phyloP scores from a whole-genome alignment of 30 jellyfish, hydroid and myxozoan species.

The Chrysaora quinquecirrha region DNA sequence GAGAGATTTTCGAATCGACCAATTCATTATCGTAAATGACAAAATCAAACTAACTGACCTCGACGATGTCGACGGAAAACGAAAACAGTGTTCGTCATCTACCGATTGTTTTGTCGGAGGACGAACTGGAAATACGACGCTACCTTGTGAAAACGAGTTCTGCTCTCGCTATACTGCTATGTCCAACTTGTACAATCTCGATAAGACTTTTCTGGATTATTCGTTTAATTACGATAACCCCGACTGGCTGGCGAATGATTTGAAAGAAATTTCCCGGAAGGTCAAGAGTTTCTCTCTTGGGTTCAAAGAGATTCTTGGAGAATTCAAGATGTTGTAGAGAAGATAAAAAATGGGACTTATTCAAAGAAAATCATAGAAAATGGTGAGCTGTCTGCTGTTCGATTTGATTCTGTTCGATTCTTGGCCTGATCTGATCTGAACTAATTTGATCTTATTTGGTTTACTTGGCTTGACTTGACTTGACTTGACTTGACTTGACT shows the following conservation, averaged over 20 bases:
- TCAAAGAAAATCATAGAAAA: slow-evolving; percentile 7
- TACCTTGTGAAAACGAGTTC: slow-evolving; percentile 33
- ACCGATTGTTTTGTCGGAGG: slow-evolving; percentile 63
- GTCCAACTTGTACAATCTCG: slow-evolving; percentile 44
- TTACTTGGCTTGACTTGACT: too few species aligned
- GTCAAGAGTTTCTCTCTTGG: slow-evolving; percentile 11
- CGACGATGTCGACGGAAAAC: slow-evolving; percentile 60
- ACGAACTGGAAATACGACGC: slow-evolving; percentile 27
- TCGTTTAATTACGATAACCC: slow-evolving; percentile 62
- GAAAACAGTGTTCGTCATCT: slow-evolving; percentile 7
- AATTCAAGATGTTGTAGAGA: slow-evolving; percentile 30
- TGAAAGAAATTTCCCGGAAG: slow-evolving; percentile 33
- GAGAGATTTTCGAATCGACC: slow-evolving; percentile 72
- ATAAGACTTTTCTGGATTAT: slow-evolving; percentile 48
- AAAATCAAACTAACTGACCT: slow-evolving; percentile 60
- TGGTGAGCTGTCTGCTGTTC: slow-evolving; percentile 1
- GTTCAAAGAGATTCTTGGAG: not conserved
- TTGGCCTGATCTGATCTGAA: too few species aligned
- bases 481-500: too few species aligned
- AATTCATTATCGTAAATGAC: slow-evolving; percentile 59
- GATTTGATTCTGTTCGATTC: not conserved
- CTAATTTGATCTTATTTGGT: too few species aligned
- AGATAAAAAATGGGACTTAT: slow-evolving; percentile 32
- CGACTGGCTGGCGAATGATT: slow-evolving; percentile 20
- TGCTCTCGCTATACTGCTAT: slow-evolving; percentile 37